Evolutionary conservation across 2,797 vertebrate genomes (phyloP), one percentile per base, ranked within the genome.

Genomic region (Mormyrops attenuatus): DNA sequence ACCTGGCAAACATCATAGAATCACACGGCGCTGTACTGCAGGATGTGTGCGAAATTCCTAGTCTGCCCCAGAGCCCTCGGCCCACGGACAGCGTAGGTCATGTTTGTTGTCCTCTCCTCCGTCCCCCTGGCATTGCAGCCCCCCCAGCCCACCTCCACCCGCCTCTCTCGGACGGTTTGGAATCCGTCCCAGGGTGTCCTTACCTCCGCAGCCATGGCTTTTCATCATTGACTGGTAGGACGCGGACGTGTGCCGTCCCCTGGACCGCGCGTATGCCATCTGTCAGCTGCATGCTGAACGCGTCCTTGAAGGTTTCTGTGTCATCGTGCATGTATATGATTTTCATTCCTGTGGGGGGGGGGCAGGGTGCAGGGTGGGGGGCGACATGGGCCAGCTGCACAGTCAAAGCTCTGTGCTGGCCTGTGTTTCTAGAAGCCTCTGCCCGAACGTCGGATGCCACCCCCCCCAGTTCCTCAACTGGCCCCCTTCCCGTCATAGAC

Each of bases 211-310:
- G 94, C 90, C 91, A 94, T 57, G 96, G 96, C 87, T 93, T 95
- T 95, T 98, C 95, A 94, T 97, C 95, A 93, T 98, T 98, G 96
- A 97, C 95, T 93, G 96, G 95, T 95, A 95, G 94, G 95, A 98
- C 96, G 66, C 93, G 95, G 95, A 98, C 95, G 92, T 94, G 93
- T 91, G 96, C 94, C 90, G 95, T 96, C 94, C 95, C 95, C 94
- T 95, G 95, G 93, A 97, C 97, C 93, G 95, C 92, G 94, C 96
- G 96, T 92, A 95, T 95, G 93, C 98, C 97, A 95, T 98, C 98
- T 96, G 97, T 97, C 96, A 98, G 96, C 93, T 93, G 95, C 91
- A 96, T 69, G 89, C 93, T 92, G 94, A 97, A 94, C 87, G 92
- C 91, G 94, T 98, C 98, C 96, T 96, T 93, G 93, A 95, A 96